A percentile compares a stretch with the other conserved stretches of the same genome.
Evolutionary conservation across 2,797 vertebrate genomes (phyloP).

Genomic region (Helarctos malayanus): DNA sequence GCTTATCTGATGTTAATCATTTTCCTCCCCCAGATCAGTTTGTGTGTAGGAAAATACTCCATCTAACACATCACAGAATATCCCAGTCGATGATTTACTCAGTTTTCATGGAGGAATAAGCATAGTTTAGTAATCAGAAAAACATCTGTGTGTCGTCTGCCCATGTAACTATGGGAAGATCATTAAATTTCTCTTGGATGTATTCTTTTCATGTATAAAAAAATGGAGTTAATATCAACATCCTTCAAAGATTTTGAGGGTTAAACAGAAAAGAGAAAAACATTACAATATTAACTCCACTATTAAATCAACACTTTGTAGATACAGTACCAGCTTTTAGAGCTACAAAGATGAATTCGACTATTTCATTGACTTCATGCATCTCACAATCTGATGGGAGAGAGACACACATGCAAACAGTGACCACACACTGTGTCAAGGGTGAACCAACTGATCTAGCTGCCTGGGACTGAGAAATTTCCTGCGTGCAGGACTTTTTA

Average conservation of each 20-base stretch:
- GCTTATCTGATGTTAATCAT: conserved; percentile 78
- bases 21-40: conserved; percentile 62
- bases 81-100: background rate
- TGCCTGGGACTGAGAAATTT: background rate
- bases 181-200: conserved; percentile 49
- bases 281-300: background rate
- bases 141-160: conserved; percentile 51
- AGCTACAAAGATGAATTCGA: background rate
- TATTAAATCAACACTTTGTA: background rate
- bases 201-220: conserved; percentile 30
- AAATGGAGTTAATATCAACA: background rate
- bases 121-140: conserved; percentile 64
- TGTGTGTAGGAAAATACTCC: conserved; percentile 50
- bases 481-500: accelerated
- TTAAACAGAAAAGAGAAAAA: conserved; percentile 44
- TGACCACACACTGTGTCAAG: no score
- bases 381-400: background rate
- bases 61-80: conserved; percentile 51
- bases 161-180: background rate
- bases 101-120: conserved; percentile 40
- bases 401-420: background rate
- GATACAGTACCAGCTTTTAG: background rate
- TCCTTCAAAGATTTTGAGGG: conserved; percentile 22
- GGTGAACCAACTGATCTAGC: accelerated
- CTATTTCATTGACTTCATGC: background rate